Conservation (phyloP, 2,797 vertebrate genomes). For the Parotocinclus haroldoi region DNA sequence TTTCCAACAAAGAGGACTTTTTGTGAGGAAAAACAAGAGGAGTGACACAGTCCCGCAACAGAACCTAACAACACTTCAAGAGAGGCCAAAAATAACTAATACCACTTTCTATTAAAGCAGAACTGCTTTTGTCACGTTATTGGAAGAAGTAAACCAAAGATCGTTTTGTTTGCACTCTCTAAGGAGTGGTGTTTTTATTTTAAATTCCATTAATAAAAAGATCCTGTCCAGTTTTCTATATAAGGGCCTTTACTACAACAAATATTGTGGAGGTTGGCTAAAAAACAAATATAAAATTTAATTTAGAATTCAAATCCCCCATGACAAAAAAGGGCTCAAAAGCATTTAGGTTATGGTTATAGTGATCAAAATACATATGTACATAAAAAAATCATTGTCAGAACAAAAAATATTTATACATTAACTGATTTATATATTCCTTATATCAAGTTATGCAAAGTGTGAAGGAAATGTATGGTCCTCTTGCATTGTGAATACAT, state of each 20-base stretch:
- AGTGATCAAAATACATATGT: conserved; percentile 82
- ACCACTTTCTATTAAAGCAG: too few species aligned
- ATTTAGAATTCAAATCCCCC: conserved; percentile 14
- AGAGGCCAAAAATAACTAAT: too few species aligned
- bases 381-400: conserved; percentile 64
- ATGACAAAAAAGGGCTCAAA: too few species aligned
- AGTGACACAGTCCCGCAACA: conserved; percentile 1
- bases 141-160: too few species aligned
- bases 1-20: conserved; percentile 67
- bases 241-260: conserved; percentile 38
- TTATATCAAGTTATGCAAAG: conserved; percentile 46
- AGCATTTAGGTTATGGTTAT: too few species aligned
- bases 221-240: conserved; percentile 41
- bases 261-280: conserved; percentile 34
- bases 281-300: conserved; percentile 64
- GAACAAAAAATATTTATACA: conserved; percentile 65
- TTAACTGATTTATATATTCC: conserved; percentile 36
- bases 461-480: too few species aligned
- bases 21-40: conserved; percentile 54
- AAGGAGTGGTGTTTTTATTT: conserved; percentile 43
- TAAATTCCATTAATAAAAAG: conserved; percentile 50
- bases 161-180: conserved; percentile 22
- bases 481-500: too few species aligned
- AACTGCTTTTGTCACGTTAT: too few species aligned
- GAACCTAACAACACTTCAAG: conserved; percentile 16